Base-by-base conservation (phyloP, 2,888 invertebrate species). In the Heliconius cydno region DNA sequence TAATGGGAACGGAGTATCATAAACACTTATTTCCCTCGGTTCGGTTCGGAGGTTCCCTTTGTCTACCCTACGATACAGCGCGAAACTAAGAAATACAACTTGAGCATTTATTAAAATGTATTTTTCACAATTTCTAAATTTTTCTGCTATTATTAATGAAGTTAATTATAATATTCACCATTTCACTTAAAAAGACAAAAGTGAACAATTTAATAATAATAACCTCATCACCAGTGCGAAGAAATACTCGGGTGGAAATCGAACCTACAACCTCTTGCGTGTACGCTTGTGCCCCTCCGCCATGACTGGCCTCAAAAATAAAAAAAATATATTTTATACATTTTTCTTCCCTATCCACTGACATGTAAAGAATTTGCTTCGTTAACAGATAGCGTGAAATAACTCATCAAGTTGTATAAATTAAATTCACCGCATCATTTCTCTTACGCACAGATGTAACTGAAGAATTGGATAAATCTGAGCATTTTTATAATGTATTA, bases 381-480 rank as follows among this genome's bases (percentile, higher is more conserved):
- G 77, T 79, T 83, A 84, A 86, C 85, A 84, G 86, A 91, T 88
- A 85, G 87, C 86, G 73, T 74, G 84, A 85, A 88, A 90, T 91
- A 86, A 90, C 87, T 91, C 87, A 90, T 89, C 86, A 87, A 84
- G 81, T 82, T 83, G 82, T 84, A 87, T 88, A 89, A 89, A 90
- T 91, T 89, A 88, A 90, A 88, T 86, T 84, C 83, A 82, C 81
- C 85, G 81, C 85, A 83, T 86, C 86, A 87, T 87, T 88, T 87
- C 86, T 86, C 86, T 84, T 83, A 86, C 89, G 84, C 83, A 83
- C 85, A 90, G 88, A 88, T 91, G 90, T 83, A 86, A 79, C 88
- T 83, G 81, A 80, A 84, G 83, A 84, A 86, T 86, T 84, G 83
- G 85, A 85, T 83, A 77, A 82, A 80, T 68, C 71, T 70, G 65